Conservation (phyloP, 2,113 vertebrate species). For the Sprattus sprattus region DNA sequence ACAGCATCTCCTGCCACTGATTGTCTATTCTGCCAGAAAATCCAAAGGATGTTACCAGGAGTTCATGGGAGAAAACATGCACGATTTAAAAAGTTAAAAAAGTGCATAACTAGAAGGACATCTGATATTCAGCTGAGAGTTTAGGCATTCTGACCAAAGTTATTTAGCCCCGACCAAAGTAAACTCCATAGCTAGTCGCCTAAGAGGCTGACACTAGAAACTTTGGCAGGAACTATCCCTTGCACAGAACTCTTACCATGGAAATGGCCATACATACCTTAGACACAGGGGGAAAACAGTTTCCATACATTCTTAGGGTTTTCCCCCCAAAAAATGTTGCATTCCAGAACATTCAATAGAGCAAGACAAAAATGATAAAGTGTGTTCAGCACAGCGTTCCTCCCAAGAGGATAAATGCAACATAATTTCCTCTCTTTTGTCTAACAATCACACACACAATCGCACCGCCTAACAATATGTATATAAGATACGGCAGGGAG, state of each 20-base stretch:
- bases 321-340: neutral
- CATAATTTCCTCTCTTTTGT: neutral
- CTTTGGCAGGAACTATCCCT: neutral
- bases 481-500: neutral
- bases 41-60: neutral
- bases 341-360: neutral
- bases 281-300: neutral
- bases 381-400: neutral
- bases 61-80: neutral
- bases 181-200: neutral
- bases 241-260: neutral
- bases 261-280: neutral
- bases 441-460: neutral
- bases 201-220: neutral
- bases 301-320: constrained; percentile 7
- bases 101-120: too few relatives aligned
- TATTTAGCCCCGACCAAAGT: neutral
- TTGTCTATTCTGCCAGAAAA: constrained; percentile 10
- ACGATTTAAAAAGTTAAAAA: neutral
- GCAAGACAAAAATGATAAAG: neutral
- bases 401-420: neutral
- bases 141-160: neutral
- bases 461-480: neutral
- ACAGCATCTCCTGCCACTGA: neutral
- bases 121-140: neutral